Base-by-base conservation (phyloP, 2,113 vertebrate genomes). In the Pangasianodon hypophthalmus region DNA sequence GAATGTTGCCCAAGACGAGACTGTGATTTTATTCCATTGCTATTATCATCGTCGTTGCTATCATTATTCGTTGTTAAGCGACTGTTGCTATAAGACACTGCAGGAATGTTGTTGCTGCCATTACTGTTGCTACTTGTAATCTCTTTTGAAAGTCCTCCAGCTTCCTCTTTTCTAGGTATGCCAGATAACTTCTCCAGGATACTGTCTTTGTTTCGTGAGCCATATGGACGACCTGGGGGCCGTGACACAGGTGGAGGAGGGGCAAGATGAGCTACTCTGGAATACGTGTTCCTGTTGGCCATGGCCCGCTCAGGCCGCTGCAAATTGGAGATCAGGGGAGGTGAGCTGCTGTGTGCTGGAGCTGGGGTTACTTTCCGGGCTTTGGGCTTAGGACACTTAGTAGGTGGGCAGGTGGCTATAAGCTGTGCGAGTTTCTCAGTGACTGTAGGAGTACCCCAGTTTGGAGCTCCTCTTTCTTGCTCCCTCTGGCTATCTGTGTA, bases 401-500 rank as follows among this genome's bases (percentile, higher is more conserved):
- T 95, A 85, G 97, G 97, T 86, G 98, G 98, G 92, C 98, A 99
- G 85, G 97, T 99, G 71, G 97, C 98, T 92, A 99, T 99, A 69
- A 99, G 98, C 56, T 98, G 97, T 87, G 98, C 98, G 93, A 99
- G 94, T 93, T 99, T 99, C 91, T 99, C 98, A 44, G 97, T 98
- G 64, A 99, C 97, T 0, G 97, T 97, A 26, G 97, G 96, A 10
- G 96, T 92, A 77, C 97, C 95, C 95, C 98, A 98, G 0, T 96
- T 97, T 86, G 94, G 92, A 88, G 89, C 85, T 94, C 94, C 93
- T 95, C 96, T 92, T 94, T 95, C 97, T 96, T 97, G 96, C 90
- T 99, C 98, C 93, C 97, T 97, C 91, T 94, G 94, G 95, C 96
- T 92, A 56, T 96, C 96, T 58, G 90, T 87, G 80, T 92, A 95